Evolutionary conservation across 1,140 invertebrate genomes (phyloP).

Genomic region (Wiebesia pumilae): DNA sequence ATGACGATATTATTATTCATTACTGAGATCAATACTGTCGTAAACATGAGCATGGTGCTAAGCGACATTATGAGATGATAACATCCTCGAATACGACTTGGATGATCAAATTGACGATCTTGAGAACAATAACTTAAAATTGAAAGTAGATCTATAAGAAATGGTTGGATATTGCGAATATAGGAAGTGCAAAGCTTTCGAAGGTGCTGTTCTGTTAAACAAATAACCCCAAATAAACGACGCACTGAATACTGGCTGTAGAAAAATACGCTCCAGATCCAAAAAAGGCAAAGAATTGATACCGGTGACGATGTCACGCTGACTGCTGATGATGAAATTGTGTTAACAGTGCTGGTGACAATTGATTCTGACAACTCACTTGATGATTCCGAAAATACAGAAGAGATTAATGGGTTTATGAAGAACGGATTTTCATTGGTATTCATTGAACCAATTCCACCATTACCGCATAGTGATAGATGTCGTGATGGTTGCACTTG

Average conservation of each 20-base stretch:
- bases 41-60: neutral
- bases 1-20: neutral
- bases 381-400: neutral
- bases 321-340: slow-evolving; percentile 13
- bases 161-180: neutral
- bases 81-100: neutral
- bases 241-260: slow-evolving; percentile 32
- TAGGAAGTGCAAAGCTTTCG: neutral
- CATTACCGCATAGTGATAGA: slow-evolving; percentile 61
- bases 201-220: slow-evolving; percentile 1
- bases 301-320: slow-evolving; percentile 48
- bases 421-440: slow-evolving; percentile 6
- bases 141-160: neutral
- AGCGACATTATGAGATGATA: neutral
- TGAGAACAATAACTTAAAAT: neutral
- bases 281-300: slow-evolving; percentile 58
- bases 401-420: slow-evolving; percentile 10
- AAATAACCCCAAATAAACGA: slow-evolving; percentile 35
- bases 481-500: slow-evolving; percentile 48
- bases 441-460: slow-evolving; percentile 60
- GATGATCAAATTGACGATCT: neutral
- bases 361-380: slow-evolving; percentile 28
- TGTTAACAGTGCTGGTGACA: neutral
- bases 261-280: slow-evolving; percentile 55
- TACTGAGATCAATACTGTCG: neutral